phyloP scores from a whole-genome alignment of 2,888 invertebrate species.

The Aleiodes leptofemur region DNA sequence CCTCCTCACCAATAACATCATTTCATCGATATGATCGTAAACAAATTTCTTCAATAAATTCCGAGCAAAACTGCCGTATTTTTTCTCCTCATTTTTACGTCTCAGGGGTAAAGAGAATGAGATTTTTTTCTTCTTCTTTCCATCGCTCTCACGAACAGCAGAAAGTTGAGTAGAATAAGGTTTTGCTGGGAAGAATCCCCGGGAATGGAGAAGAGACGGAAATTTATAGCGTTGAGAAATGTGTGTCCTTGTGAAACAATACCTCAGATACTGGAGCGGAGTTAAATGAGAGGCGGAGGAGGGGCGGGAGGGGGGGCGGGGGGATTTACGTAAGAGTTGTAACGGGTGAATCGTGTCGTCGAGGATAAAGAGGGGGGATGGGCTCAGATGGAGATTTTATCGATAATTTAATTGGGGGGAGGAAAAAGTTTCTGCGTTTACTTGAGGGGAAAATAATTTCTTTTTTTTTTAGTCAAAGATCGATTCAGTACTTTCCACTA shows the following conservation, averaged over 20 bases:
- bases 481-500: no score
- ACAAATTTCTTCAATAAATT: no score
- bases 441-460: no score
- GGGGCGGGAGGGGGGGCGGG: slow-evolving; percentile 10
- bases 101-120: no score
- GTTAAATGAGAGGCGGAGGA: slow-evolving; percentile 29
- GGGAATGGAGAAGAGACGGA: slow-evolving; percentile 49
- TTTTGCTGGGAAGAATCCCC: slow-evolving; percentile 42
- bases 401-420: not conserved
- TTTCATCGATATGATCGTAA: no score
- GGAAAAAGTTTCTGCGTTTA: no score
- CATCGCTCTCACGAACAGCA: not conserved
- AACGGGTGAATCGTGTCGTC: not conserved
- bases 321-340: slow-evolving; percentile 28
- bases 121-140: not conserved
- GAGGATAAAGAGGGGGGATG: not conserved
- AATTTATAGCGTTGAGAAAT: slow-evolving; percentile 62
- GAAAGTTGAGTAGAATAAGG: slow-evolving; percentile 43
- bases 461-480: no score
- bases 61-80: no score
- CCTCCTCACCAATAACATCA: no score
- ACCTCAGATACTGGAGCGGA: slow-evolving; percentile 45
- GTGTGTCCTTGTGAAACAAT: slow-evolving; percentile 61
- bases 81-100: no score
- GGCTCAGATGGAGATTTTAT: not conserved